These are phyloP conservation scores for Equus przewalskii DNA, from an alignment of 2,113 vertebrate species.

Conservation along the genomic window DNA sequence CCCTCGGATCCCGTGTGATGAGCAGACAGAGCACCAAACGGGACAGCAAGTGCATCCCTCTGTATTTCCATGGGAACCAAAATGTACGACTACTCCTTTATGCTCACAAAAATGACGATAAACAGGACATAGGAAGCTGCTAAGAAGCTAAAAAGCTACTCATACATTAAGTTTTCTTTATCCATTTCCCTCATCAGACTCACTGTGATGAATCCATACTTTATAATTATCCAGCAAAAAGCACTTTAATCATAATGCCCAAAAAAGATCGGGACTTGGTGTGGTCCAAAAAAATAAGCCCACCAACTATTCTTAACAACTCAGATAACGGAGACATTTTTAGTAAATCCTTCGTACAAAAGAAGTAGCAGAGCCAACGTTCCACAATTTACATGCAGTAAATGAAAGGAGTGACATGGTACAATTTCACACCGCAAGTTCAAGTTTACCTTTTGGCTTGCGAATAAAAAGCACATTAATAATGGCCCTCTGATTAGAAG, in stretches of 20 bases:
- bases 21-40: constrained; percentile 75
- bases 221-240: constrained; percentile 14
- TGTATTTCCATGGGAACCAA: constrained; percentile 62
- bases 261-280: constrained; percentile 1
- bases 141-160: constrained; percentile 7
- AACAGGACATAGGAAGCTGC: neutral
- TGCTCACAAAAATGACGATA: constrained; percentile 66
- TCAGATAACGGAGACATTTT: neutral
- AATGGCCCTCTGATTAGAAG: constrained; percentile 56
- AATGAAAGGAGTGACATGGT: neutral
- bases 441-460: constrained; percentile 73
- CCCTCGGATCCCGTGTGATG: constrained; percentile 56
- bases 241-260: neutral
- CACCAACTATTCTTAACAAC: constrained; percentile 36
- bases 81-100: constrained; percentile 63
- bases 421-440: constrained; percentile 43
- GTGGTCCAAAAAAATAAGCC: neutral
- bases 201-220: neutral
- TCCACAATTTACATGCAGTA: neutral
- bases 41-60: constrained; percentile 60
- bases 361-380: neutral
- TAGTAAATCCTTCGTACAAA: constrained; percentile 6
- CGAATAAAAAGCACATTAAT: constrained; percentile 72
- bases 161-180: neutral
- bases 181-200: neutral